Base-by-base conservation (phyloP, 2,113 vertebrate genomes). In the Cisticola juncidis region DNA sequence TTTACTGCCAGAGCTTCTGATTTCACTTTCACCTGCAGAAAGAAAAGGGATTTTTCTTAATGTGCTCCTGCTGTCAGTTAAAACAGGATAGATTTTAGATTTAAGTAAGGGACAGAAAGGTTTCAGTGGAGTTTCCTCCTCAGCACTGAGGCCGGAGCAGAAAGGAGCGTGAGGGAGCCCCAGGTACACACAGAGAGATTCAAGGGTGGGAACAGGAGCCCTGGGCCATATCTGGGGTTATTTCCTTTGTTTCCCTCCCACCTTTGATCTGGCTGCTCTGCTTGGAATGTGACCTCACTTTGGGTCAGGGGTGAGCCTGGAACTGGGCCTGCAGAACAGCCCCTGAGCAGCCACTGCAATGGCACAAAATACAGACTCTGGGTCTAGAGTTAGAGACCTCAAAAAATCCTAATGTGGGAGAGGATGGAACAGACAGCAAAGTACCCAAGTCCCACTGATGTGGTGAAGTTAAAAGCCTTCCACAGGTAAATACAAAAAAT, bases 1-100 rank as follows among this genome's bases (percentile, higher is more conserved):
- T 99, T 99, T 66, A 99, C 93, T 12, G 99, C 99, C 3, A 99
- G 98, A 81, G 95, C 98, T 98, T 99, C 99, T 1, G 96, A 99
- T 85, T 98, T 99, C 96, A 99, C 99, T 5, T 99, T 99, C 60
- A 99, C 99, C 99, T 99, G 96, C 47, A 71, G 80, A 87, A 81
- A 88, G 57, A 91, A 87, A 90, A 6, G 5, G 3, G 20, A 16
- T 48, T 62, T 77, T 69, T 51, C 44, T 60, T 72, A 64, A 44
- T 3, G 12, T 28, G 14, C 25, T 78, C 33, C 45, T 69, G 16
- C 48, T 60, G 3, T 28, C 12, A 11, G 28, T 36, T 80, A 22
- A 61, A 78, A 64, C 38, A 81, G 31, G 81, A 38, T 2, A 56
- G 56, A 42, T 48, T 77, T 76, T 33, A 77, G 62, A 29, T 54